These are phyloP conservation scores for Guaruba guarouba DNA, from an alignment of 2,113 vertebrate genomes.

Conservation along the genomic window DNA sequence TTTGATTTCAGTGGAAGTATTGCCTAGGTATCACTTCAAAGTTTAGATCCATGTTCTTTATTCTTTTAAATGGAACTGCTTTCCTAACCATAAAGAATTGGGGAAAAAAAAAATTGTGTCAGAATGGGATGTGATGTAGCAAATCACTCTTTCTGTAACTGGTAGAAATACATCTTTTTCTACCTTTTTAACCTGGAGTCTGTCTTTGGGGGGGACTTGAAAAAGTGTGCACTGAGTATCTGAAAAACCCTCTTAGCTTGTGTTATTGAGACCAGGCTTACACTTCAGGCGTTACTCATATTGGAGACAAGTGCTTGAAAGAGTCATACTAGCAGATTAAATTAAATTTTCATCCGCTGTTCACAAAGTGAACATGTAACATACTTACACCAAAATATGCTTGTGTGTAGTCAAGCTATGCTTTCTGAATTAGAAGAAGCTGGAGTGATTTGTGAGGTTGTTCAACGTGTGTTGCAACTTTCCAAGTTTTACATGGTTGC, in stretches of 20 bases:
- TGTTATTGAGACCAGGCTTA: neutral
- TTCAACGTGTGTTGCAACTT: neutral
- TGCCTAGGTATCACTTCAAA: neutral
- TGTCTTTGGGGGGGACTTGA: neutral
- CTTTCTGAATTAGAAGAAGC: neutral
- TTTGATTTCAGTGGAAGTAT: neutral
- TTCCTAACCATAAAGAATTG: neutral
- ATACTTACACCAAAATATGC: neutral
- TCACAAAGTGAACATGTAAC: neutral
- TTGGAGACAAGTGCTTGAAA: neutral
- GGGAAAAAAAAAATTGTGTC: neutral
- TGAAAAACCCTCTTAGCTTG: neutral
- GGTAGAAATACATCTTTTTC: neutral
- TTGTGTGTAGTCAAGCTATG: neutral
- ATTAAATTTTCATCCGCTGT: neutral
- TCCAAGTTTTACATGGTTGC: neutral
- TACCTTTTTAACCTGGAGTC: neutral
- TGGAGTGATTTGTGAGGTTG: neutral
- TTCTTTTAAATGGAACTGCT: neutral
- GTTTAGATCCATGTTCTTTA: neutral
- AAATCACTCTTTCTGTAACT: neutral
- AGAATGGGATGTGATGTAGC: neutral
- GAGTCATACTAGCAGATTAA: accelerated
- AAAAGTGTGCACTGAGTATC: neutral
- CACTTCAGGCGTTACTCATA: neutral